Base-by-base conservation (phyloP, 1,140 invertebrate species). In the Macrobrachium nipponense region DNA sequence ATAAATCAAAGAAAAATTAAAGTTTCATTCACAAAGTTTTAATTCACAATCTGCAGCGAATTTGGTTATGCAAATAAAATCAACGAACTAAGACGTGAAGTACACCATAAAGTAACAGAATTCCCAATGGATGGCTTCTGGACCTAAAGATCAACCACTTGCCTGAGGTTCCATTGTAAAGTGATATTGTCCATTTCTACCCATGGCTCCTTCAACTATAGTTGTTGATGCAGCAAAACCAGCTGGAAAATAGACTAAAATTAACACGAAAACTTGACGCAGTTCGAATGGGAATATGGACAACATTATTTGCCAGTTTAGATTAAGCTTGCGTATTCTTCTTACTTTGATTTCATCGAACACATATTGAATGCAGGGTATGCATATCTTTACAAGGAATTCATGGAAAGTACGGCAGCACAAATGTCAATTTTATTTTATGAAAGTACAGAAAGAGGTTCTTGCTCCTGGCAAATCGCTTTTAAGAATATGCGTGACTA, bases 111-210 rank as follows among this genome's bases (percentile, higher is more conserved):
- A 51, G 75, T 15, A 15, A 18, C 11, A 17, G 10, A 17, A 44
- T 36, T 59, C 43, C 11, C 14, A 17, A 18, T 10, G 3, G 11
- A 77, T 27, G 7, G 72, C 43, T 8, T 75, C 20, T 36, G 8
- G n/a, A 0, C 15, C n/a, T 59, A 18, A 4, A 17, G 44, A 5
- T 60, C 43, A 8, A 18, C 12, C 58, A 15, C 72, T 43, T 70
- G 89, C 79, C 90, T 92, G 92, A 2, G 91, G 90, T 87, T 93
- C 92, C 91, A 92, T 90, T 59, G 91, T 89, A 80, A 92, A 92
- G 87, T 92, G 92, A 85, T 90, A 91, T 88, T 93, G 92, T 17
- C 89, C 88, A 14, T 91, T 91, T 58, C 90, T 90, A 23, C 89
- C 66, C 66, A 92, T 86, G 18, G 68, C 44, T 2, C 92, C 92